Evolutionary conservation across 2,797 vertebrate genomes (phyloP).

Genomic region (Rhodeus uyekii): DNA sequence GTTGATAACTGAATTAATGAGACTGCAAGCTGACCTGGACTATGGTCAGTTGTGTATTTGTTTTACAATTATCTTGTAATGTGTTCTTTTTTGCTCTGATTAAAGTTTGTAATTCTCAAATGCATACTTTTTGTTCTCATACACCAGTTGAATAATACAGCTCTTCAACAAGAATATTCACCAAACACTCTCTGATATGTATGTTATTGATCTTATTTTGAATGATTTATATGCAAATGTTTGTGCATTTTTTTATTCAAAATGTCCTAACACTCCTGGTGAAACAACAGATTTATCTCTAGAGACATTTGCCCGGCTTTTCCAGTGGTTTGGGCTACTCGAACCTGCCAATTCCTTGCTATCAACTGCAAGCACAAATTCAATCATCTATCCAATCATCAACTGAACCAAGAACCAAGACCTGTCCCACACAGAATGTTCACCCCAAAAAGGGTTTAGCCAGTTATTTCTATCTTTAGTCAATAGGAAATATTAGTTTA

Average conservation of each 20-base stretch:
- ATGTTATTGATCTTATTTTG: neutral
- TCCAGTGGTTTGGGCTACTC: neutral
- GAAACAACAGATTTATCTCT: neutral
- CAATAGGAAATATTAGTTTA: too few relatives aligned
- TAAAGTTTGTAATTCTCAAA: neutral
- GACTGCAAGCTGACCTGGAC: neutral
- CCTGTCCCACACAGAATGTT: too few relatives aligned
- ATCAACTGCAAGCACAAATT: neutral
- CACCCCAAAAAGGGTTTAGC: too few relatives aligned
- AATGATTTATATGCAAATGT: neutral
- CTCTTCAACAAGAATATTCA: neutral
- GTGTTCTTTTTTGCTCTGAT: neutral
- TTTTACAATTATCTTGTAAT: neutral
- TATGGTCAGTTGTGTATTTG: neutral
- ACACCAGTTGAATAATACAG: neutral
- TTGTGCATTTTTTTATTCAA: neutral
- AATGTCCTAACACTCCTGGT: neutral
- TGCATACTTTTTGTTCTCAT: neutral
- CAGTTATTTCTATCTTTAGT: too few relatives aligned
- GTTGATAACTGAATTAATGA: neutral
- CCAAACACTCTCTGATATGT: neutral
- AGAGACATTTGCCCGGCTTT: neutral
- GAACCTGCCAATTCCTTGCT: neutral
- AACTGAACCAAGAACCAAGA: too few relatives aligned
- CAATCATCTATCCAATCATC: too few relatives aligned